A percentile compares a stretch with the other conserved stretches of the same genome.
Evolutionary conservation across 2,888 invertebrate species (phyloP).

Genomic region (Lasioglossum villosulum): DNA sequence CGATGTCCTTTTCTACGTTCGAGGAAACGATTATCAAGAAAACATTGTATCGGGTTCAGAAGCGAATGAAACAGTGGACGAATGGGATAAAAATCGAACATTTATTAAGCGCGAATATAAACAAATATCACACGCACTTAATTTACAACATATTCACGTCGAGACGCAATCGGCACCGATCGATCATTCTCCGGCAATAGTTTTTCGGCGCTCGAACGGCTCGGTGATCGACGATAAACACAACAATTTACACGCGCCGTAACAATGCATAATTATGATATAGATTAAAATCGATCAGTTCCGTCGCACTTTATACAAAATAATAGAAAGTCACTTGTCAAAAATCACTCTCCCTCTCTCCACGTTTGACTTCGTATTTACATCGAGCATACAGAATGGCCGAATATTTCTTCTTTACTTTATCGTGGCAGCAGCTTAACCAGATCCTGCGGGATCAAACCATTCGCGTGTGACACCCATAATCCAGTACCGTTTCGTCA

Average conservation of each 20-base stretch:
- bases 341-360: neutral
- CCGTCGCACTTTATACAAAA: neutral
- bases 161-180: neutral
- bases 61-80: neutral
- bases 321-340: neutral
- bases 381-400: constrained; percentile 26
- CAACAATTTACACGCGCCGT: constrained; percentile 24
- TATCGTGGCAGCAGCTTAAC: neutral
- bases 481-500: neutral
- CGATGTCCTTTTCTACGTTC: too few relatives aligned
- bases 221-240: constrained; percentile 6
- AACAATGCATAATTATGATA: constrained; percentile 21
- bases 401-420: neutral
- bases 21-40: too few relatives aligned
- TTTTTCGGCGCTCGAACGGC: neutral
- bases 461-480: neutral
- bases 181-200: neutral
- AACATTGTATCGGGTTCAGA: too few relatives aligned
- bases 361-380: constrained; percentile 6
- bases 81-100: constrained; percentile 36
- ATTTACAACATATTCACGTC: constrained; percentile 61
- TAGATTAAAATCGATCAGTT: constrained; percentile 5
- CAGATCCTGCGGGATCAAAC: constrained; percentile 4
- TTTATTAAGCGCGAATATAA: constrained; percentile 67
- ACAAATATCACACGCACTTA: constrained; percentile 65